These are phyloP conservation scores for Listronotus oregonensis DNA, from an alignment of 1,140 invertebrate species.

Conservation along the genomic window DNA sequence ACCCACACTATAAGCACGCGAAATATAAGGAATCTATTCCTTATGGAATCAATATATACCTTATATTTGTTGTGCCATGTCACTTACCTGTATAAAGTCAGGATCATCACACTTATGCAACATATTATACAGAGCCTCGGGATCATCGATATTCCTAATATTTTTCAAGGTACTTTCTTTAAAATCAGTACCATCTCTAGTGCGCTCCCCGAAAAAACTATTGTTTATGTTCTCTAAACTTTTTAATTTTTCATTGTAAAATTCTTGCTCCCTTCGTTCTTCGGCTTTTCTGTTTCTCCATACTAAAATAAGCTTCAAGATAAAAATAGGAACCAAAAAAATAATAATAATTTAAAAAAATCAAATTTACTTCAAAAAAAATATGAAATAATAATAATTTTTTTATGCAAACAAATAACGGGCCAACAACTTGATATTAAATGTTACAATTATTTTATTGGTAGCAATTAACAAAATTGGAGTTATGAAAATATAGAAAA, in stretches of 20 bases:
- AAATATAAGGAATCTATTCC: conserved; percentile 27
- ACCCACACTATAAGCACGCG: no score
- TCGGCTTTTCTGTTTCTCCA: conserved; percentile 60
- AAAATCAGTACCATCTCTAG: conserved; percentile 1
- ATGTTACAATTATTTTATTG: no score
- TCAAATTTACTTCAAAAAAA: no score
- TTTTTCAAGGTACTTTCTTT: conserved; percentile 29
- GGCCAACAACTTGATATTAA: no score
- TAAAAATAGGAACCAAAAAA: no score
- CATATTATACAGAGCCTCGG: conserved; percentile 45
- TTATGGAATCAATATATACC: no score
- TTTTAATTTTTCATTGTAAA: conserved; percentile 45
- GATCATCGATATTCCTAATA: conserved; percentile 41
- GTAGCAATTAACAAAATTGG: no score
- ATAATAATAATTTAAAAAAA: no score
- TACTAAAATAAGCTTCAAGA: conserved; percentile 49
- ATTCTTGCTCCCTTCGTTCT: conserved; percentile 56
- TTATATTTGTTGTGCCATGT: no score
- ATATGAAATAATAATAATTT: no score
- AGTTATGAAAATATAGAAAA: no score
- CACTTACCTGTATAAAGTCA: conserved; percentile 48
- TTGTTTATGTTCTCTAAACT: conserved; percentile 38
- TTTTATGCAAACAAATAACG: no score
- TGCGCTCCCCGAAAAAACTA: conserved; percentile 34
- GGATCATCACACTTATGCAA: conserved; percentile 49